A percentile compares a stretch with the other conserved stretches of the same genome.
phyloP scores from a whole-genome alignment of 2,797 vertebrate species.

The Vespertilio murinus region DNA sequence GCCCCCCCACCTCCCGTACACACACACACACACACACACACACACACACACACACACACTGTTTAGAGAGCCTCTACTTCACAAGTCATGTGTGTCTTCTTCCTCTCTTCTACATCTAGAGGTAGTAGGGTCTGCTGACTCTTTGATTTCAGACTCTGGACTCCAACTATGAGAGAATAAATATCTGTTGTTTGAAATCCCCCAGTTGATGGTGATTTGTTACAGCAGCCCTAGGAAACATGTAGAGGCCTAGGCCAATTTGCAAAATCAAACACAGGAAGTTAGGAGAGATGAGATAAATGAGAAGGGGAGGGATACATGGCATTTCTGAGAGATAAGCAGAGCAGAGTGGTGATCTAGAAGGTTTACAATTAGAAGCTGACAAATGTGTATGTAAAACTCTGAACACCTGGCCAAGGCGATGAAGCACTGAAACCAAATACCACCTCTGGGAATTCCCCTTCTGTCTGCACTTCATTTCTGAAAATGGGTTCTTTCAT shows the following conservation, averaged over 20 bases:
- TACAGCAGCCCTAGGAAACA: neutral
- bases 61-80: neutral
- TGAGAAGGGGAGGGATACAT: neutral
- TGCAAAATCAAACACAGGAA: neutral
- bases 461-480: neutral
- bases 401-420: neutral
- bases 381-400: neutral
- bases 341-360: neutral
- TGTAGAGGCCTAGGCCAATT: neutral
- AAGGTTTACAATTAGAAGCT: neutral
- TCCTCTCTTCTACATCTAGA: neutral
- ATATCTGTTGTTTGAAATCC: neutral
- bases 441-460: neutral
- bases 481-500: neutral
- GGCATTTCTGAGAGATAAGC: neutral
- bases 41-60: no score
- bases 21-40: no score
- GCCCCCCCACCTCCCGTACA: no score
- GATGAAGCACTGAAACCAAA: neutral
- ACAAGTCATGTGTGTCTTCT: neutral
- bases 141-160: neutral
- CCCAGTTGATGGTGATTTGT: neutral
- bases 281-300: neutral
- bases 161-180: neutral
- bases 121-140: no score